Base-by-base conservation (phyloP, 1,140 invertebrate genomes). In the Drusus annulatus region DNA sequence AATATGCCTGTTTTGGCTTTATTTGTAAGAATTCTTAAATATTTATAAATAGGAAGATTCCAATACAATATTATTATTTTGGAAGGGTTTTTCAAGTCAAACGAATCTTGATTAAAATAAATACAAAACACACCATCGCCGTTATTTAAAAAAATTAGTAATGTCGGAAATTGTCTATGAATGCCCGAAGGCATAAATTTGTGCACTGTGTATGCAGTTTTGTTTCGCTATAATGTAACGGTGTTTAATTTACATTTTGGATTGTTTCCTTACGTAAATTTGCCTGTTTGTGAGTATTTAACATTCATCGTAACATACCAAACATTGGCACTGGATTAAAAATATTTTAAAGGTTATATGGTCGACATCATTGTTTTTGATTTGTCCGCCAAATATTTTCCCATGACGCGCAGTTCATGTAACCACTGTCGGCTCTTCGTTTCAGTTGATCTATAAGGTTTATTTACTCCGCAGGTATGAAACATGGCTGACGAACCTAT, bases 401-500 rank as follows among this genome's bases (percentile, higher is more conserved):
- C 69, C 78, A 73, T 73, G 78, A 79, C 78, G 78, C 78, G 78
- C 58, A 79, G 68, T 74, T 79, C 78, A 74, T 74, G 69, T 79
- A 79, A 74, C 78, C 78, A 56, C 74, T 63, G 51, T 60, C 69
- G 76, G 71, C 71, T 74, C 54, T 13, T 17, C 19, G 21, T 17
- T 25, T 28, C 23, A 25, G 8, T 21, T 21, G n/a, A 76, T 76
- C 45, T 76, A 76, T 60, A 21, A 28, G n/a, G 50, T 78, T 56
- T 69, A 15, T 54, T 13, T 56, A 19, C 51, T 74, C 36, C 31
- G 17, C 56, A 74, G 78, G 52, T 69, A 62, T 79, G 36, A 80
- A 51, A 63, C 62, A 83, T 83, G 81, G 81, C 81, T 58, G 81
- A 83, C 21, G 81, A 80, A 25, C 45, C 78, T 4, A 74, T 76